Percentiles rank a stretch among this genome's conserved stretches.
Evolutionary conservation across 2,797 vertebrate genomes (phyloP).

Genomic region (Pantherophis vulpinus): DNA sequence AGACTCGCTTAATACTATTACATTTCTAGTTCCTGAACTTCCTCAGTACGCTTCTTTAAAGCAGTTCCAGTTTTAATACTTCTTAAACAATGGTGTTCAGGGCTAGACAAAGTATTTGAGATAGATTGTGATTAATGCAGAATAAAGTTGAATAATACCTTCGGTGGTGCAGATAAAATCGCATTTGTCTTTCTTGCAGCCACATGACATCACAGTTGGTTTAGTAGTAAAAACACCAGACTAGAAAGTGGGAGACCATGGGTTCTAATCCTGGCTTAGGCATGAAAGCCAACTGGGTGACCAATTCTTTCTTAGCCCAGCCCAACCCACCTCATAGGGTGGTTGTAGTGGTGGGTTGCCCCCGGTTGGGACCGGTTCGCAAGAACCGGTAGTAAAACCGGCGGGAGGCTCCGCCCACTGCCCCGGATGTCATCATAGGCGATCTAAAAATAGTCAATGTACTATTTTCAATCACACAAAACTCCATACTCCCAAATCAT

Average conservation of each 20-base stretch:
- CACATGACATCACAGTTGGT: background rate
- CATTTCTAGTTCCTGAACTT: background rate
- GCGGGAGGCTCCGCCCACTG: too few relatives aligned
- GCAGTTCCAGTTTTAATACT: background rate
- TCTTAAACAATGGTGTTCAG: background rate
- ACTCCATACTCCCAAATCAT: background rate
- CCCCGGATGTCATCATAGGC: too few relatives aligned
- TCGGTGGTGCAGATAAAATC: background rate
- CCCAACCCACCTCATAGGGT: too few relatives aligned
- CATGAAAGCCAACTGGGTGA: too few relatives aligned
- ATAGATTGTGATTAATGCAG: background rate
- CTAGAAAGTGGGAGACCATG: too few relatives aligned
- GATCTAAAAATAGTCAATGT: background rate
- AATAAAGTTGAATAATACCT: background rate
- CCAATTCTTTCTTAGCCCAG: too few relatives aligned
- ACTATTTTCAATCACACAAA: background rate
- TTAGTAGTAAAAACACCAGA: too few relatives aligned
- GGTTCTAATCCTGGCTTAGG: too few relatives aligned
- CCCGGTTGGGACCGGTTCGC: too few relatives aligned
- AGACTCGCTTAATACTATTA: background rate
- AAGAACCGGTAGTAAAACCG: too few relatives aligned
- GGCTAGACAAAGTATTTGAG: background rate
- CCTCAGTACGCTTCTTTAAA: background rate
- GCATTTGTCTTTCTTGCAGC: background rate
- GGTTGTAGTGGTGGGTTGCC: too few relatives aligned